phyloP scores from a whole-genome alignment of 30 jellyfish, hydroid and myxozoan genomes.

The Clytia hemisphaerica region DNA sequence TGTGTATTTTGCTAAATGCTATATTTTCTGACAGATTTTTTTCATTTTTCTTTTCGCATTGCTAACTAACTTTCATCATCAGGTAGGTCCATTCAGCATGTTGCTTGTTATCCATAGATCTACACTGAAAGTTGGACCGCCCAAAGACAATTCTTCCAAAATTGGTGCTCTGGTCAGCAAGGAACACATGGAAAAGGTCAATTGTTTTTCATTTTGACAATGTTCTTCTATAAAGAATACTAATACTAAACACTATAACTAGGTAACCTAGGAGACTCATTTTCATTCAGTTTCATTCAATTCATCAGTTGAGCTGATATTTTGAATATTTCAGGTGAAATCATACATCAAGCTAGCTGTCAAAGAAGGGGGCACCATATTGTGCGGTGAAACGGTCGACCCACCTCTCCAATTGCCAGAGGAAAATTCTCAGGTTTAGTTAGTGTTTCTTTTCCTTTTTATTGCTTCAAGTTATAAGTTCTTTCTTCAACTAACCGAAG shows the following conservation, averaged over 20 bases:
- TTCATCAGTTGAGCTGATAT: no score
- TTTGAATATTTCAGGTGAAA: slow-evolving; percentile 67
- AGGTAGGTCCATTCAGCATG: no score
- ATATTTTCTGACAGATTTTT: no score
- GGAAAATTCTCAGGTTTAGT: slow-evolving; percentile 41
- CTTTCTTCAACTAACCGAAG: no score
- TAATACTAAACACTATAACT: neutral
- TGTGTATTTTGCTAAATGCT: no score
- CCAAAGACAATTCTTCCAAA: slow-evolving; percentile 39
- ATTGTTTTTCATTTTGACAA: neutral
- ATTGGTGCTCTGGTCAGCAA: slow-evolving; percentile 86
- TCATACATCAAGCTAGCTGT: slow-evolving; percentile 31
- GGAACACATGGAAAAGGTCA: slow-evolving; percentile 78
- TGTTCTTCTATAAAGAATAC: neutral
- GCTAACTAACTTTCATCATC: no score
- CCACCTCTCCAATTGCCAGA: slow-evolving; percentile 63
- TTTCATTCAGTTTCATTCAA: no score
- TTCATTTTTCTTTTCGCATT: no score
- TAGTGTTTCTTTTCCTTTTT: no score
- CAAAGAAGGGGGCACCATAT: slow-evolving; percentile 74
- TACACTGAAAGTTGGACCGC: slow-evolving; percentile 78
- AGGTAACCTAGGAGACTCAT: no score
- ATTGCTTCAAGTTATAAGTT: no score
- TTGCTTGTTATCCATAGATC: no score
- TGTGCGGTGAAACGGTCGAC: slow-evolving; percentile 77